Evolutionary conservation across 2,113 vertebrate genomes (phyloP).

Genomic region (Stegostoma tigrinum): DNA sequence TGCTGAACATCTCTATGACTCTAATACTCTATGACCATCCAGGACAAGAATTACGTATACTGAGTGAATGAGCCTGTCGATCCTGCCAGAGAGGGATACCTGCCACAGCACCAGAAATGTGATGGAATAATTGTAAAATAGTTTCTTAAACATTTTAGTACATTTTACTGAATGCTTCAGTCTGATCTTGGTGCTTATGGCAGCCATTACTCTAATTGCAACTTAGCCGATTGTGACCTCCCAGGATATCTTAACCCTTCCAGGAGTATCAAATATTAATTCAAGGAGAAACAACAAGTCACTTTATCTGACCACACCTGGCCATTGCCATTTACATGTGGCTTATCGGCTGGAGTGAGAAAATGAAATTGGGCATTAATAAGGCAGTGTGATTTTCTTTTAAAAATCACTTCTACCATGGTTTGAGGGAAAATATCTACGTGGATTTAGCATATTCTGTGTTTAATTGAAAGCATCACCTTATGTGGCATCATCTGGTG

Average conservation of each 20-base stretch:
- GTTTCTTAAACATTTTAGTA: background rate
- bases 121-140: background rate
- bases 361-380: background rate
- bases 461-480: background rate
- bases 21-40: background rate
- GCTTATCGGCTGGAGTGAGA: background rate
- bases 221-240: background rate
- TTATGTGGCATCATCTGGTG: background rate
- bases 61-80: background rate
- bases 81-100: background rate
- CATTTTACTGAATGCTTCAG: background rate
- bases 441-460: background rate
- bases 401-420: background rate
- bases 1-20: too few relatives aligned
- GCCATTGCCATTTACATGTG: background rate
- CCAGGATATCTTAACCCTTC: background rate
- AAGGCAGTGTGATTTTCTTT: background rate
- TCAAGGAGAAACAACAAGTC: background rate
- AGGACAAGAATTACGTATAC: background rate
- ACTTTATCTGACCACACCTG: background rate
- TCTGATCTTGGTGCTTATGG: background rate
- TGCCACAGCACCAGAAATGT: background rate
- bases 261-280: background rate
- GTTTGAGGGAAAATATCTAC: background rate
- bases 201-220: background rate